A percentile compares a stretch with the other conserved stretches of the same genome.
These are phyloP conservation scores for Cherax destructor DNA, from an alignment of 1,140 invertebrate genomes.

Conservation along the genomic window DNA sequence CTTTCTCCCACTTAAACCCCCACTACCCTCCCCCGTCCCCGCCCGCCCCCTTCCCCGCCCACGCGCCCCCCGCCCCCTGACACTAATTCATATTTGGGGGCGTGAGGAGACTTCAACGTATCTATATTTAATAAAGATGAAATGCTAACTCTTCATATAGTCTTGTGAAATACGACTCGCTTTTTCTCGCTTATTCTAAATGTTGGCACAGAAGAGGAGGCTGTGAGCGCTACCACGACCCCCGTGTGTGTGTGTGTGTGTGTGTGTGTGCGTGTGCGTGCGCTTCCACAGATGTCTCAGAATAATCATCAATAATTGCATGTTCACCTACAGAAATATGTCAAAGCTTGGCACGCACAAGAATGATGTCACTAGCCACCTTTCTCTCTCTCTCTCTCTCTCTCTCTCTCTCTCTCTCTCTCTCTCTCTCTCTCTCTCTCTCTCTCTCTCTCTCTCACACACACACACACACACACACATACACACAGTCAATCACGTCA, in stretches of 20 bases:
- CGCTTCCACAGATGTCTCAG: not conserved
- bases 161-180: conserved; percentile 55
- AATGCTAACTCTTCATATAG: conserved; percentile 56
- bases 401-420: too few species aligned
- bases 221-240: too few species aligned
- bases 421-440: too few species aligned
- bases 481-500: too few species aligned
- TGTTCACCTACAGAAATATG: too few species aligned
- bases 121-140: conserved; percentile 64
- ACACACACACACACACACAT: too few species aligned
- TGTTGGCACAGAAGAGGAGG: not conserved
- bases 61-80: not conserved
- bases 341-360: too few species aligned
- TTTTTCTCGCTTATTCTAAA: conserved; percentile 58
- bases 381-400: too few species aligned
- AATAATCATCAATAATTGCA: too few species aligned
- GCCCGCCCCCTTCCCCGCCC: not conserved
- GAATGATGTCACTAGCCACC: too few species aligned
- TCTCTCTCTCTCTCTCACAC: too few species aligned
- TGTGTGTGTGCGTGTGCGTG: not conserved
- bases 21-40: not conserved
- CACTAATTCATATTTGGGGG: conserved; percentile 57
- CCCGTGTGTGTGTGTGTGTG: not conserved
- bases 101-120: conserved; percentile 52
- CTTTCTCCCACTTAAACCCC: too few species aligned